Percentiles rank a stretch among this genome's conserved stretches.
Conservation (phyloP, 1,140 invertebrate genomes). For the Zaprionus tsacasi region DNA sequence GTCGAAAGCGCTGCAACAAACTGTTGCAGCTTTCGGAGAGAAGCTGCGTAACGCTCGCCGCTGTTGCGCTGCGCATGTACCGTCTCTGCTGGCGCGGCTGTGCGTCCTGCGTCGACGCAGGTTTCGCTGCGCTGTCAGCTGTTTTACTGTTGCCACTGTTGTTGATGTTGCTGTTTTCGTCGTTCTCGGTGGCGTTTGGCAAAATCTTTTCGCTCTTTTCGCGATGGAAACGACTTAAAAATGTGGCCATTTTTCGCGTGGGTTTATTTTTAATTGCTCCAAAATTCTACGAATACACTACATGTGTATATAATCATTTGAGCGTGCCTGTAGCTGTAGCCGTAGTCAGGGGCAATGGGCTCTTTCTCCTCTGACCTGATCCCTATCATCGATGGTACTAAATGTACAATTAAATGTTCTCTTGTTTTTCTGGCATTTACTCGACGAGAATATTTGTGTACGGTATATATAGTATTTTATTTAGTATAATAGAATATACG, state of each 20-base stretch:
- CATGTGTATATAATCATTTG: slow-evolving; percentile 7
- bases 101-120: slow-evolving; percentile 33
- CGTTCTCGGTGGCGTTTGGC: slow-evolving; percentile 41
- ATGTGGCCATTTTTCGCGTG: slow-evolving; percentile 74
- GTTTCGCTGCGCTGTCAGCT: slow-evolving; percentile 58
- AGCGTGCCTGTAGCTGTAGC: not conserved
- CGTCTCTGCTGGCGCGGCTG: slow-evolving; percentile 87
- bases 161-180: slow-evolving; percentile 31
- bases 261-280: slow-evolving; percentile 27
- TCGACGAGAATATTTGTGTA: slow-evolving; percentile 42
- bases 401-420: slow-evolving; percentile 52
- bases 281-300: not conserved
- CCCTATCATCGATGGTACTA: slow-evolving; percentile 65
- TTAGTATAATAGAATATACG: slow-evolving; percentile 44
- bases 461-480: slow-evolving; percentile 45
- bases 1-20: slow-evolving; percentile 90
- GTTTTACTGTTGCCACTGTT: slow-evolving; percentile 53
- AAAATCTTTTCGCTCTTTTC: slow-evolving; percentile 83
- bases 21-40: slow-evolving; percentile 93
- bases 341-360: slow-evolving; percentile 1
- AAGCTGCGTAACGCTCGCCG: slow-evolving; percentile 92
- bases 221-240: slow-evolving; percentile 83
- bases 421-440: slow-evolving; percentile 57
- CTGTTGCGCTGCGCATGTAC: slow-evolving; percentile 90
- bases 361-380: slow-evolving; percentile 51